Evolutionary conservation across 2,797 vertebrate genomes (phyloP).

Genomic region (Anabas testudineus): DNA sequence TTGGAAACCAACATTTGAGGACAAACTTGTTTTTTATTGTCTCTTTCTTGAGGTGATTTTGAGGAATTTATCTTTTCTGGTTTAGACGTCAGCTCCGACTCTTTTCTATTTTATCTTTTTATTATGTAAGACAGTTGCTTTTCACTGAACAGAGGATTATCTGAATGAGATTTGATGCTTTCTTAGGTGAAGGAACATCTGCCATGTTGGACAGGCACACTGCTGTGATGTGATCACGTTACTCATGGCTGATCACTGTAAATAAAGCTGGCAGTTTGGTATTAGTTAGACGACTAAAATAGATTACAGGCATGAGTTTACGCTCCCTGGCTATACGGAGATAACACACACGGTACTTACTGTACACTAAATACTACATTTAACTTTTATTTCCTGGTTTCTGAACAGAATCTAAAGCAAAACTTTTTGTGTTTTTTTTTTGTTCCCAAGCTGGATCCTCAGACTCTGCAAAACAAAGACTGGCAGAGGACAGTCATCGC

Average conservation of each 20-base stretch:
- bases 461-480: slow-evolving; percentile 90
- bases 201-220: slow-evolving; percentile 24
- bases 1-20: neutral
- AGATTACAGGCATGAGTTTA: slow-evolving; percentile 48
- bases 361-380: neutral
- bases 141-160: slow-evolving; percentile 60
- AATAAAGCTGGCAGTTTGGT: slow-evolving; percentile 42
- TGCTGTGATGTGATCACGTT: slow-evolving; percentile 36
- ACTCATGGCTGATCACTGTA: slow-evolving; percentile 45
- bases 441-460: slow-evolving; percentile 91
- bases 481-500: slow-evolving; percentile 92
- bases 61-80: slow-evolving; percentile 6
- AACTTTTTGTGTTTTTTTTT: slow-evolving; percentile 28
- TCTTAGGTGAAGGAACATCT: slow-evolving; percentile 56
- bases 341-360: neutral
- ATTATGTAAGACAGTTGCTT: slow-evolving; percentile 50
- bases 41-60: neutral
- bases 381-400: neutral
- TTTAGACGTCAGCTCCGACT: neutral
- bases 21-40: neutral
- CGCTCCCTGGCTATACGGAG: slow-evolving; percentile 36
- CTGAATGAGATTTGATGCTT: slow-evolving; percentile 56
- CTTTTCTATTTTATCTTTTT: slow-evolving; percentile 11
- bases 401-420: neutral
- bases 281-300: slow-evolving; percentile 51